Evolutionary conservation across 2,113 vertebrate species (phyloP).

Genomic region (Cebidichthys violaceus): DNA sequence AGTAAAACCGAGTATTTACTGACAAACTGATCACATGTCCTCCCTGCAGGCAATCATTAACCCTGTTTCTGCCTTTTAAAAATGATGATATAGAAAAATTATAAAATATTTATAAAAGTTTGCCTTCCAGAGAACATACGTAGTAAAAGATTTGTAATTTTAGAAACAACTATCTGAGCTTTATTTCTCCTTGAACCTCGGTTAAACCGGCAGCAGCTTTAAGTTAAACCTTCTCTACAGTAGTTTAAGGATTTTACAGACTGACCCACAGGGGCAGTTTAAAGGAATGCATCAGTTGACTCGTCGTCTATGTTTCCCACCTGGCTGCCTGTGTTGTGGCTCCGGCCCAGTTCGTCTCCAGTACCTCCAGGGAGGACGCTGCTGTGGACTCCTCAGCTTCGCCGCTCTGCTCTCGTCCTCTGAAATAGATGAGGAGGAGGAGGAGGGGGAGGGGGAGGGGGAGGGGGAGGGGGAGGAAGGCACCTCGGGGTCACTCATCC

Average conservation of each 20-base stretch:
- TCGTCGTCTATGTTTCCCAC: conserved; percentile 68
- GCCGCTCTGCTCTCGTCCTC: conserved; percentile 67
- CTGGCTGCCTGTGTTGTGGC: conserved; percentile 80
- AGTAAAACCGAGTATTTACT: no score
- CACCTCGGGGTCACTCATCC: conserved; percentile 47
- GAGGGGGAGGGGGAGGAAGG: conserved; percentile 35
- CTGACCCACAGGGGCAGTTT: neutral
- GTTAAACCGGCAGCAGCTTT: neutral
- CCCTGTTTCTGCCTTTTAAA: no score
- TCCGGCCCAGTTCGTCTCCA: conserved; percentile 85
- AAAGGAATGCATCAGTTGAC: no score
- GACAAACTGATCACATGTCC: no score
- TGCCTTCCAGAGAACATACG: neutral
- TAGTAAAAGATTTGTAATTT: neutral
- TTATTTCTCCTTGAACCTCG: neutral
- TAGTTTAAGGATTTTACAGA: neutral
- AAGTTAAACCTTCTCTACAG: neutral
- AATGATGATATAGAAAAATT: no score
- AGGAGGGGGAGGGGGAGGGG: conserved; percentile 47
- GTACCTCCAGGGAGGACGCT: conserved; percentile 82
- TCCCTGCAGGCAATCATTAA: neutral
- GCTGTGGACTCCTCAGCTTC: conserved; percentile 48
- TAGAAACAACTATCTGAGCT: neutral
- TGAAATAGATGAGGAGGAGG: conserved; percentile 56
- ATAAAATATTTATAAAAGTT: no score